A percentile compares a stretch with the other conserved stretches of the same genome.
phyloP scores from a whole-genome alignment of 2,797 vertebrate species.

The Phataginus tricuspis region DNA sequence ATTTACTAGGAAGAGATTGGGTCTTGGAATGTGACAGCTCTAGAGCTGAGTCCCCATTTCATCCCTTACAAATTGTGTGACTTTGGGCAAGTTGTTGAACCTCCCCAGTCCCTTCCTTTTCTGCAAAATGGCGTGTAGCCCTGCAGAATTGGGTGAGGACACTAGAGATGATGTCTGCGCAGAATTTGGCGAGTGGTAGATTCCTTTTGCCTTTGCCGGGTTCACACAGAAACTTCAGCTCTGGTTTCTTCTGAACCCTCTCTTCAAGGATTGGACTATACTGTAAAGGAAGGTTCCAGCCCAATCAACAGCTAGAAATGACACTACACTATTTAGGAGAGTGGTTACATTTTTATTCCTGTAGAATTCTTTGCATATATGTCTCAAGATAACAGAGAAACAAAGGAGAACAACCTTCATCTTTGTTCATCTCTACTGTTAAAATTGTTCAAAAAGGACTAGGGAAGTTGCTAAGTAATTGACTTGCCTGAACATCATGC shows the following conservation, averaged over 20 bases:
- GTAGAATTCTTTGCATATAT: background rate
- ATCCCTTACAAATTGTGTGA: background rate
- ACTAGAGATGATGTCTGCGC: background rate
- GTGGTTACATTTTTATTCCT: background rate
- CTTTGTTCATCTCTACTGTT: background rate
- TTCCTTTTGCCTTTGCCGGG: background rate
- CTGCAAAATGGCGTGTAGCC: background rate
- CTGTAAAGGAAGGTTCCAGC: background rate
- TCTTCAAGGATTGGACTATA: background rate
- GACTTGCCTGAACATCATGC: background rate
- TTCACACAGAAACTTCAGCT: background rate
- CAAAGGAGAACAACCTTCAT: background rate
- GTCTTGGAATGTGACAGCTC: background rate
- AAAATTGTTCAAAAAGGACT: background rate
- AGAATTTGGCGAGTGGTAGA: background rate
- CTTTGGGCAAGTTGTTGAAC: background rate
- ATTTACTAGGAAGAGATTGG: background rate
- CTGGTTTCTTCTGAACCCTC: background rate
- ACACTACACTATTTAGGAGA: background rate
- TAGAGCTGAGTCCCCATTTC: background rate
- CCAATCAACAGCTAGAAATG: background rate
- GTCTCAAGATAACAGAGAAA: background rate
- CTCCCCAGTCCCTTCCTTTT: background rate
- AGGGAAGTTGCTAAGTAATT: background rate
- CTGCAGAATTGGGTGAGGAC: background rate